phyloP scores from a whole-genome alignment of 2,888 invertebrate genomes.

The Cheilosia urbana region DNA sequence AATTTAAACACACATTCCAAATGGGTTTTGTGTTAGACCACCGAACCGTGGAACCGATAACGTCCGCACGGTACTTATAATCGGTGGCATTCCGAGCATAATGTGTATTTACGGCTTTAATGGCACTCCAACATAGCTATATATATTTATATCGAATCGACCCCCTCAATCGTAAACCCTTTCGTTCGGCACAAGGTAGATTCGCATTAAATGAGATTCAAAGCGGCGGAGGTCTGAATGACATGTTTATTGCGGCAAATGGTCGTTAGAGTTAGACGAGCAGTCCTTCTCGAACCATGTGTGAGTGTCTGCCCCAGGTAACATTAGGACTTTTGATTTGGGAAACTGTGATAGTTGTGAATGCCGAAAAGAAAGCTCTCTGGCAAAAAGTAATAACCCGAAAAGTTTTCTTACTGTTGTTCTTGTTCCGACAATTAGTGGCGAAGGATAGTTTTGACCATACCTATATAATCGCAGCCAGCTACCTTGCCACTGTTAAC shows the following conservation, averaged over 20 bases:
- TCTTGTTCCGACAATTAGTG: conserved; percentile 28
- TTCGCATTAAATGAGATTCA: conserved; percentile 46
- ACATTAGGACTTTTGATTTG: conserved; percentile 22
- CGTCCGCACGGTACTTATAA: conserved; percentile 26
- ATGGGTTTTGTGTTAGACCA: conserved; percentile 37
- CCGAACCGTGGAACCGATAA: background rate
- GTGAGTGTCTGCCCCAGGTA: background rate
- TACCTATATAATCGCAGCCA: background rate
- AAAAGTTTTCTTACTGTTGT: conserved; percentile 53
- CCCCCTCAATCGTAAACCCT: background rate
- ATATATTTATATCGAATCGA: background rate
- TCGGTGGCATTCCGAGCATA: conserved; percentile 15
- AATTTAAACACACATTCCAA: conserved; percentile 35
- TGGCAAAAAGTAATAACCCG: conserved; percentile 9
- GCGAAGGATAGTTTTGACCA: conserved; percentile 24
- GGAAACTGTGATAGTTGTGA: background rate
- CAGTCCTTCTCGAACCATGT: background rate
- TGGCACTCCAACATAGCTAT: background rate
- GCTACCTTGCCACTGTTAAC: conserved; percentile 10
- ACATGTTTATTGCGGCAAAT: conserved; percentile 45
- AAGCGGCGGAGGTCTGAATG: background rate
- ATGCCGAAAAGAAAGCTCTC: conserved; percentile 8
- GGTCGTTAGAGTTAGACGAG: conserved; percentile 23
- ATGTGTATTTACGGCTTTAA: conserved; percentile 51
- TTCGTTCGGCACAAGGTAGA: conserved; percentile 5